A percentile compares a stretch with the other conserved stretches of the same genome.
Conservation (phyloP, 2,113 vertebrate genomes). For the Nyctereutes procyonoides region DNA sequence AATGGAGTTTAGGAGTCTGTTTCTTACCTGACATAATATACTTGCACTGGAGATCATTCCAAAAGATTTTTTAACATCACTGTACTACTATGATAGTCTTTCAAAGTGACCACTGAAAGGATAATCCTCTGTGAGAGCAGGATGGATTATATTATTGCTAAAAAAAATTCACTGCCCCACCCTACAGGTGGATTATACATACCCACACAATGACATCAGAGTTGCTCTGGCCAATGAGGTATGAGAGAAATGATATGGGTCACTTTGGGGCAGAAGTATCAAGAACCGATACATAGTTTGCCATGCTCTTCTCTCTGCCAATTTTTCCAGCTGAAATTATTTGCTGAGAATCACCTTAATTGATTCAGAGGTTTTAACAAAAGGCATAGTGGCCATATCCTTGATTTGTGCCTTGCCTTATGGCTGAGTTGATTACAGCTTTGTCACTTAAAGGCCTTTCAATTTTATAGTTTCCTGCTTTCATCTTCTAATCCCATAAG, state of each 20-base stretch:
- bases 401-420: not conserved
- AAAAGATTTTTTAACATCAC: not conserved
- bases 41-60: not conserved
- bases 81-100: not conserved
- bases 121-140: not conserved
- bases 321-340: not conserved
- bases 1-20: not conserved
- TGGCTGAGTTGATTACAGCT: not conserved
- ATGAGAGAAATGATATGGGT: not conserved
- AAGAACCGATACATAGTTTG: not conserved
- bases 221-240: not conserved
- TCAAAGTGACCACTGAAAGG: not conserved
- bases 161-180: not conserved
- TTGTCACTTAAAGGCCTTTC: not conserved
- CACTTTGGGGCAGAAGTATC: not conserved
- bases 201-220: not conserved
- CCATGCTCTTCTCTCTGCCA: not conserved
- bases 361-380: not conserved
- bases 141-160: not conserved
- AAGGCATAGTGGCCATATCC: not conserved
- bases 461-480: not conserved
- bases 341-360: not conserved
- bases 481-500: not conserved
- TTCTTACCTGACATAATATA: not conserved
- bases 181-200: too few species aligned